These are phyloP conservation scores for Ennomos quercinarius DNA, from an alignment of 2,888 invertebrate genomes.

Conservation along the genomic window DNA sequence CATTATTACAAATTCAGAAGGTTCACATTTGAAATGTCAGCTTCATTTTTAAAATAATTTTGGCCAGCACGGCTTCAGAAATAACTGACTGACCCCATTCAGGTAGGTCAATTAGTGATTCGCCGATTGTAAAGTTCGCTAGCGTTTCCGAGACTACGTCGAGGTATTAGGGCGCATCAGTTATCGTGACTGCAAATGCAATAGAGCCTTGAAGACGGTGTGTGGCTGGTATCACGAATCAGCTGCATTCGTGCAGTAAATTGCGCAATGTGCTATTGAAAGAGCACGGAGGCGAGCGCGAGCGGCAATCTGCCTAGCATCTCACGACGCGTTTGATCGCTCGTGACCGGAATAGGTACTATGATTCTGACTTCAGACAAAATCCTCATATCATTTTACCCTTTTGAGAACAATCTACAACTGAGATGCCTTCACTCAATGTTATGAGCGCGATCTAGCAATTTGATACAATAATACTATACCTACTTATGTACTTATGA, in stretches of 20 bases:
- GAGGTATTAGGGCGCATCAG: constrained; percentile 46
- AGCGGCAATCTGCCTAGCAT: constrained; percentile 65
- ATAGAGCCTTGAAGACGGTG: constrained; percentile 67
- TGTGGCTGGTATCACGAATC: constrained; percentile 66
- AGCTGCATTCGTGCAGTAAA: constrained; percentile 67
- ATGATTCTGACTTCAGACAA: constrained; percentile 31
- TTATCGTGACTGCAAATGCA: constrained; percentile 68
- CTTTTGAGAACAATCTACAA: constrained; percentile 23
- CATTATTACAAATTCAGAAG: constrained; percentile 45
- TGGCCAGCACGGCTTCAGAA: constrained; percentile 10
- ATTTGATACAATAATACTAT: background rate
- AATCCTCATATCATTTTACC: constrained; percentile 26
- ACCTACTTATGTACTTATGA: too few relatives aligned
- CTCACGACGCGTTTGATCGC: constrained; percentile 66
- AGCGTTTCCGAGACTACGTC: constrained; percentile 16
- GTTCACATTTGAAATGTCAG: constrained; percentile 57
- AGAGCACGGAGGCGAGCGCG: constrained; percentile 61
- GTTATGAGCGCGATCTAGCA: constrained; percentile 6
- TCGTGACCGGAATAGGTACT: constrained; percentile 64
- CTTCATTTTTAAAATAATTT: constrained; percentile 43
- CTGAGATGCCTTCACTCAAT: constrained; percentile 9
- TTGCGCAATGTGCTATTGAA: constrained; percentile 78
- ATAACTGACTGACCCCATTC: constrained; percentile 28
- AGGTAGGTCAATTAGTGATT: constrained; percentile 25
- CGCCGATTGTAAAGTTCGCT: constrained; percentile 12